Conservation (phyloP, 2,113 vertebrate genomes). For the Electrona antarctica region DNA sequence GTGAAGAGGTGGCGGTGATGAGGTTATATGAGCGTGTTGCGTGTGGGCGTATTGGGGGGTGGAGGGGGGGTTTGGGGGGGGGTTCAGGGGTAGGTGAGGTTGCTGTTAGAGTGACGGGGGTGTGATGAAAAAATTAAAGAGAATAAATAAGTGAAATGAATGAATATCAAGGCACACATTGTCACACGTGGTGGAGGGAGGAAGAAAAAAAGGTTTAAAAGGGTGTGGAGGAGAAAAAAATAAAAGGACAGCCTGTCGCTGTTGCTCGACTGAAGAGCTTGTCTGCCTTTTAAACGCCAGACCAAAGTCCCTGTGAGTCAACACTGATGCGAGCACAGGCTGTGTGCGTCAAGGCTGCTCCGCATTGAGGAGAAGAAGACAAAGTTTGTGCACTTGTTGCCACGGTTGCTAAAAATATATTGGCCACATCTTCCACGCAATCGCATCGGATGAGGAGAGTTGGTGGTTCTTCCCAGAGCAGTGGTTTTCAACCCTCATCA, state of each 20-base stretch:
- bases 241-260: conserved; percentile 40
- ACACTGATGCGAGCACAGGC: conserved; percentile 62
- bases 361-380: conserved; percentile 56
- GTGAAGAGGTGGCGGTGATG: neutral
- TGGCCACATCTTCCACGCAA: conserved; percentile 64
- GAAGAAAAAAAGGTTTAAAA: conserved; percentile 26
- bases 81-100: conserved; percentile 61
- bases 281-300: conserved; percentile 60
- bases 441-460: conserved; percentile 49
- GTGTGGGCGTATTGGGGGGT: neutral
- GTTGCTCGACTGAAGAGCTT: conserved; percentile 59
- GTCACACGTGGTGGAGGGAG: no score
- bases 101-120: conserved; percentile 63
- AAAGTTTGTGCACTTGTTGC: conserved; percentile 73
- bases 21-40: neutral
- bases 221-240: conserved; percentile 35
- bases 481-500: no score
- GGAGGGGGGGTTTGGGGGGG: conserved; percentile 52
- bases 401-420: conserved; percentile 69
- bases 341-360: conserved; percentile 53
- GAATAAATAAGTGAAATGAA: neutral
- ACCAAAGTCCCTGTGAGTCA: conserved; percentile 67
- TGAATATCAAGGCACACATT: no score
- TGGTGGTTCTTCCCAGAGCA: conserved; percentile 58
- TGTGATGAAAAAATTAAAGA: neutral